Evolutionary conservation across 2,797 vertebrate species (phyloP).

Genomic region (Clarias pachynema): DNA sequence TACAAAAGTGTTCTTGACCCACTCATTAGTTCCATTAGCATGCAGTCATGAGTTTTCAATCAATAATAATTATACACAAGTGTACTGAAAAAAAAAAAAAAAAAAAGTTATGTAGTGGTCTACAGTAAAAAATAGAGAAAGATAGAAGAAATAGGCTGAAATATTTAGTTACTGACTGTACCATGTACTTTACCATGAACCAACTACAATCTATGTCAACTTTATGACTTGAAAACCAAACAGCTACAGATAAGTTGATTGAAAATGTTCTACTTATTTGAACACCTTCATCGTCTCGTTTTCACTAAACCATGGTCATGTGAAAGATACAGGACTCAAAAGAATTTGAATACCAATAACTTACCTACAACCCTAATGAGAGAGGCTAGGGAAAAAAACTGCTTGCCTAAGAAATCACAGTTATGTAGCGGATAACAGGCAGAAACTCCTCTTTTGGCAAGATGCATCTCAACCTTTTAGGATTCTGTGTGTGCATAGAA

Average conservation of each 20-base stretch:
- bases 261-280: slow-evolving; percentile 2
- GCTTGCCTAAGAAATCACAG: slow-evolving; percentile 31
- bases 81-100: slow-evolving; percentile 59
- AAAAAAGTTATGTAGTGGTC: slow-evolving; percentile 52
- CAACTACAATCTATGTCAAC: background rate
- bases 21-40: slow-evolving; percentile 48
- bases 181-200: slow-evolving; percentile 9
- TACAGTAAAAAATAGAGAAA: slow-evolving; percentile 42
- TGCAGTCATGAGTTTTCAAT: slow-evolving; percentile 35
- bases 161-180: slow-evolving; percentile 29
- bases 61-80: slow-evolving; percentile 40
- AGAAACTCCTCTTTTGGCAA: slow-evolving; percentile 22
- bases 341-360: slow-evolving; percentile 19
- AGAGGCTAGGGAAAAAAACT: background rate
- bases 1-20: slow-evolving; percentile 36
- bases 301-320: background rate
- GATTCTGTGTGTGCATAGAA: slow-evolving; percentile 44
- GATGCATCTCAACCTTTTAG: slow-evolving; percentile 10
- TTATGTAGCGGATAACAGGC: slow-evolving; percentile 13
- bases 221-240: slow-evolving; percentile 11
- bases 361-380: slow-evolving; percentile 6
- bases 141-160: slow-evolving; percentile 41
- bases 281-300: slow-evolving; percentile 22
- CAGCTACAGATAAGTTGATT: background rate
- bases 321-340: background rate